Evolutionary conservation across 1,140 invertebrate species (phyloP).

Genomic region (Oryzaephilus surinamensis): DNA sequence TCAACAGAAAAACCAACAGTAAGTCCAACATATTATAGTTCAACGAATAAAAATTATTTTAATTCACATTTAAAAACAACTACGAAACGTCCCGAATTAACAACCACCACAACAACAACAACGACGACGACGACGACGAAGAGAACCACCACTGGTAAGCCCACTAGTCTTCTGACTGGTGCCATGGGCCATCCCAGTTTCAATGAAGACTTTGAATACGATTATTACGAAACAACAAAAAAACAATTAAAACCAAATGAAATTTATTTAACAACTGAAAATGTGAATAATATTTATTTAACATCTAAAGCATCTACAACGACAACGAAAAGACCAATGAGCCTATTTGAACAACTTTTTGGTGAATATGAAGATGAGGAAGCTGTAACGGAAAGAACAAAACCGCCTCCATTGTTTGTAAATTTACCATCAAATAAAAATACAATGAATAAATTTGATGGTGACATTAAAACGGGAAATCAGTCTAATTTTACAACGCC

Average conservation of each 20-base stretch:
- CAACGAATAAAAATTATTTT: conserved; percentile 10
- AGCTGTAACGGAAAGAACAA: conserved; percentile 17
- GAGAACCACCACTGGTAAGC: conserved; percentile 24
- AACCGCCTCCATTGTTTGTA: conserved; percentile 11
- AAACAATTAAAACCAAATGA: conserved; percentile 13
- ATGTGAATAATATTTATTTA: conserved; percentile 13
- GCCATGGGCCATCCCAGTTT: conserved; percentile 31
- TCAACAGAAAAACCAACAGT: conserved; percentile 34
- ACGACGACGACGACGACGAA: conserved; percentile 32
- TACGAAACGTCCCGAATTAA: no score
- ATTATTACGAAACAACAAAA: conserved; percentile 17
- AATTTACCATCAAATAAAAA: conserved; percentile 15
- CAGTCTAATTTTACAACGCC: not conserved
- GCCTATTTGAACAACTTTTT: conserved; percentile 34
- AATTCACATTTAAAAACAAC: no score
- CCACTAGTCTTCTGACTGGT: conserved; percentile 25
- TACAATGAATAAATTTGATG: conserved; percentile 3
- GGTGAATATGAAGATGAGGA: conserved; percentile 30
- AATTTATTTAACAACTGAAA: conserved; percentile 18
- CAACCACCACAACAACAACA: conserved; percentile 29
- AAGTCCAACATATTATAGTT: conserved; percentile 27
- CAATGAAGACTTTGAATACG: conserved; percentile 24
- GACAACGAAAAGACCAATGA: conserved; percentile 28
- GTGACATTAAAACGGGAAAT: conserved; percentile 6
- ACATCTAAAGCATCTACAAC: conserved; percentile 17